These are phyloP conservation scores for Callionymus lyra DNA, from an alignment of 2,113 vertebrate genomes.

Conservation along the genomic window DNA sequence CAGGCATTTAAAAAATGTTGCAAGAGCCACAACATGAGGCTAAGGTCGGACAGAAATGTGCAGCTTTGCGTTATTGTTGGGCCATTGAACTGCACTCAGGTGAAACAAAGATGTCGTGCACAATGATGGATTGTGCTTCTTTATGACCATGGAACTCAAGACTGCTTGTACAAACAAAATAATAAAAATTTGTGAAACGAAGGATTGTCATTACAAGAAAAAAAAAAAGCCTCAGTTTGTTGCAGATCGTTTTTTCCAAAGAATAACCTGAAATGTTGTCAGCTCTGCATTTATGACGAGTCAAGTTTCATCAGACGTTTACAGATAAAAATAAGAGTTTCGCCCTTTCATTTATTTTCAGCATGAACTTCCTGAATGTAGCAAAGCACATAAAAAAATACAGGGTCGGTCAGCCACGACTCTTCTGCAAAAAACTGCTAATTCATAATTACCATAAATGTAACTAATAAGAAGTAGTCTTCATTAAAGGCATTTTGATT, in stretches of 20 bases:
- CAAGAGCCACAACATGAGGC: no score
- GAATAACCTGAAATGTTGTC: slow-evolving; percentile 2
- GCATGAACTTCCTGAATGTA: slow-evolving; percentile 38
- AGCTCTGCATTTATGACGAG: slow-evolving; percentile 6
- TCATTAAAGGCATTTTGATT: slow-evolving; percentile 63
- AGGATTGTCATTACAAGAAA: slow-evolving; percentile 46
- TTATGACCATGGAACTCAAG: no score
- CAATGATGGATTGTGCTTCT: no score
- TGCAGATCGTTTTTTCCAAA: slow-evolving; percentile 4
- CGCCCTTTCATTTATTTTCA: slow-evolving; percentile 52
- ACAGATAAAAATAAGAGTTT: slow-evolving; percentile 5
- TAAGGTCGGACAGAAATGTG: no score
- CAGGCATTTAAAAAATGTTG: no score
- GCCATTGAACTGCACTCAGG: no score
- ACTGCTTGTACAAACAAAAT: slow-evolving; percentile 8
- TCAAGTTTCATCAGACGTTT: slow-evolving; percentile 52
- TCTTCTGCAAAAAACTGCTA: slow-evolving; percentile 28
- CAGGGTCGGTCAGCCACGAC: slow-evolving; percentile 25
- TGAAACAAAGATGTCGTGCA: no score
- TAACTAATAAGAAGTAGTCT: slow-evolving; percentile 36
- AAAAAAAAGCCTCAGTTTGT: slow-evolving; percentile 22
- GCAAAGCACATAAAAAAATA: slow-evolving; percentile 27
- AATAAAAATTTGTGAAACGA: slow-evolving; percentile 10
- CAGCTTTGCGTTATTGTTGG: no score
- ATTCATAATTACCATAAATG: slow-evolving; percentile 36